These are phyloP conservation scores for Halocynthia roretzi DNA, from an alignment of 23 tunicate species.

Conservation along the genomic window DNA sequence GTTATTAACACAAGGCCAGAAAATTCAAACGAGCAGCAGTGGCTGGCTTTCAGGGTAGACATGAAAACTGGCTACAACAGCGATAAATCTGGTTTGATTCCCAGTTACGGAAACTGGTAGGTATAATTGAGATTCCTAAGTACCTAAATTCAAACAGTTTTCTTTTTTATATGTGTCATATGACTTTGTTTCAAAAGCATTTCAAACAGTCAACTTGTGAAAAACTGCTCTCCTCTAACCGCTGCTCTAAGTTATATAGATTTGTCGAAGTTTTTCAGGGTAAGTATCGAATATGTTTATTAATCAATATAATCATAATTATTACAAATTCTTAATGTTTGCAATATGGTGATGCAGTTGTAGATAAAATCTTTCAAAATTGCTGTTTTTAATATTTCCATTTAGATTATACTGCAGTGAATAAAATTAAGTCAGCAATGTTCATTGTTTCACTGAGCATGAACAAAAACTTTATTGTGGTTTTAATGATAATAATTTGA, in stretches of 20 bases:
- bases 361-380: too few relatives aligned
- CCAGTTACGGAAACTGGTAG: slow-evolving; percentile 22
- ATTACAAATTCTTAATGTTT: too few relatives aligned
- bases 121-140: not conserved
- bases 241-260: not conserved
- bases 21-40: not conserved
- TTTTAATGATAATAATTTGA: too few relatives aligned
- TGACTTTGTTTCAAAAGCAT: not conserved
- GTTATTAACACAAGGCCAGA: slow-evolving; percentile 13
- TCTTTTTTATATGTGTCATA: not conserved
- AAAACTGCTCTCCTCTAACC: not conserved
- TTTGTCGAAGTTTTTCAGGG: not conserved
- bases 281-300: not conserved
- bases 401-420: too few relatives aligned
- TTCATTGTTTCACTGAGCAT: too few relatives aligned
- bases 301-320: not conserved
- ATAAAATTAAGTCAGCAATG: too few relatives aligned
- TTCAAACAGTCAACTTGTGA: slow-evolving; percentile 2
- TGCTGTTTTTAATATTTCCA: too few relatives aligned
- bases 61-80: slow-evolving; percentile 11
- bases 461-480: too few relatives aligned
- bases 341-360: too few relatives aligned
- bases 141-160: not conserved
- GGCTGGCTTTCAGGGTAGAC: slow-evolving; percentile 11
- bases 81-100: slow-evolving; percentile 8